Evolutionary conservation across 2,113 vertebrate species (phyloP), one percentile per base, ranked within the genome.

Genomic region (Cebus imitator): DNA sequence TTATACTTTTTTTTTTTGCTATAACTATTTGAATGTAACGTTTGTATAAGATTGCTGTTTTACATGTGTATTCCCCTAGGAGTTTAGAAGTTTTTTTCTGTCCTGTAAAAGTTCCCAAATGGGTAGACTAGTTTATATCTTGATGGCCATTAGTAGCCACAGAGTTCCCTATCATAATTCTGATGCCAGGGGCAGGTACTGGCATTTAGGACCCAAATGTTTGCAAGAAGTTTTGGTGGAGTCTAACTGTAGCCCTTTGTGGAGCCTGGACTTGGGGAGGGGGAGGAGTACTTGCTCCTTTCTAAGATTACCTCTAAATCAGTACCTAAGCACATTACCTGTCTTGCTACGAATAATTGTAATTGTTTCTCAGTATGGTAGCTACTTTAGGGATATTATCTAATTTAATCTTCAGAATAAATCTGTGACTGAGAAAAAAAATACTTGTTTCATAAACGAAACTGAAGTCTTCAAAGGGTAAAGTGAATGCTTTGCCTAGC

Each of bases 381-480:
- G 30, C 25, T 61, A 52, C 25, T 79, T 78, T 82, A 21, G 37
- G 1, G 72, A 25, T 85, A 50, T 89, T n/a, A 86, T 14, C 13
- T 91, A 37, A 89, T 79, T 83, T 92, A 89, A 72, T 96, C 64
- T 93, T 91, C 37, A 86, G 83, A 87, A 16, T 95, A 94, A 85
- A 82, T 89, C 40, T 93, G 37, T 79, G 78, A 89, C 48, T 66
- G 61, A 64, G 37, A 61, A 94, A 84, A 50, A 89, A 32, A 95
- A 21, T 64, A 23, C 18, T 88, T 40, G 12, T 95, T 94, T 97
- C 30, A 45, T 66, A 94, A 82, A 64, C 27, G 18, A 84, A 86
- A 87, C 75, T 17, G 64, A 97, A 85, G 72, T 43, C 48, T 57
- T 81, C 13, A 43, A 25, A 78, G 55, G 30, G 35, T 68, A 76